Evolutionary conservation across 2,797 vertebrate genomes (phyloP).

Genomic region (Orientallactaga sibirica): DNA sequence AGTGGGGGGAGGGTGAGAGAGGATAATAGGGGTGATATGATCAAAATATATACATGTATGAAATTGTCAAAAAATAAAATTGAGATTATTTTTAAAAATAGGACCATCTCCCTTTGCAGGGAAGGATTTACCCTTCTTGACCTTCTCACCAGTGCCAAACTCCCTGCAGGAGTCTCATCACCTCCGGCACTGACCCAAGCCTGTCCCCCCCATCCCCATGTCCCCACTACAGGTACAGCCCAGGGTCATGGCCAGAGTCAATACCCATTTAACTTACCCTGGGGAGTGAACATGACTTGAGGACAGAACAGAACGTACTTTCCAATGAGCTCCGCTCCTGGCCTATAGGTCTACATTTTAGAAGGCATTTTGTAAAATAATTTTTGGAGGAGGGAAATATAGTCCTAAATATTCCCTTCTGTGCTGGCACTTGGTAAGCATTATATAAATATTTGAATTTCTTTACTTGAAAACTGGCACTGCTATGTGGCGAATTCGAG

Average conservation of each 20-base stretch:
- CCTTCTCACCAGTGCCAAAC: neutral
- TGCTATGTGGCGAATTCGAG: neutral
- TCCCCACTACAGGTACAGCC: too few species aligned
- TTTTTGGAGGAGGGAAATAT: conserved; percentile 24
- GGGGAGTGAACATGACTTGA: neutral
- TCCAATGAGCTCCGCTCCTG: neutral
- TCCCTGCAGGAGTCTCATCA: neutral
- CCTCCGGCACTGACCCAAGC: neutral
- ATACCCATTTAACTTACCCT: neutral
- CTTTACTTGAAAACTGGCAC: neutral
- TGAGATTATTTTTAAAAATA: too few species aligned
- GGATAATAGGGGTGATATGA: too few species aligned
- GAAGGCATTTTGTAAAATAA: neutral
- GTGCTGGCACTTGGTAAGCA: neutral
- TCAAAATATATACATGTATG: too few species aligned
- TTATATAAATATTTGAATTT: neutral
- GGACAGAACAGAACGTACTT: neutral
- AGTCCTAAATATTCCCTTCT: neutral
- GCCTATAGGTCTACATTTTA: neutral
- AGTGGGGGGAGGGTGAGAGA: too few species aligned
- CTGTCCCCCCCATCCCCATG: rapidly evolving
- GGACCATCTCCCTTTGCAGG: neutral
- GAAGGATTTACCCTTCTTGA: neutral
- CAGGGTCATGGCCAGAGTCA: neutral
- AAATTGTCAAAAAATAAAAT: too few species aligned